phyloP scores from a whole-genome alignment of 37 sponge, comb jelly and placozoan species.

The Haliclona indistincta region DNA sequence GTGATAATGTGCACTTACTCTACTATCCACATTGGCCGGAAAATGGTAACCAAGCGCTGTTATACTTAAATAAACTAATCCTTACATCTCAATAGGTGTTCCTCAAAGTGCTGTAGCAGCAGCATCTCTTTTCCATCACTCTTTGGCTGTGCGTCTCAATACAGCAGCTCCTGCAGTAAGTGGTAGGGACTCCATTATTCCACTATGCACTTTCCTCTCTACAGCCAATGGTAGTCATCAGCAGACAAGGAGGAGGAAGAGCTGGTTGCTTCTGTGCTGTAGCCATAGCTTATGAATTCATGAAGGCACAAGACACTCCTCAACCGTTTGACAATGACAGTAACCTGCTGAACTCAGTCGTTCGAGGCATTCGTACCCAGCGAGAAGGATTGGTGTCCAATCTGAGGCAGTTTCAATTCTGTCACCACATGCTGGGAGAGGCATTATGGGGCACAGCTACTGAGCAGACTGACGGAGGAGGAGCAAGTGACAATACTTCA shows the following conservation, averaged over 20 bases:
- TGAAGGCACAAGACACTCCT: constrained; percentile 9
- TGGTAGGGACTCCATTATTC: neutral
- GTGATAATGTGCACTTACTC: neutral
- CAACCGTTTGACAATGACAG: constrained; percentile 12
- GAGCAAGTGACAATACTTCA: neutral
- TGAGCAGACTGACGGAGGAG: neutral
- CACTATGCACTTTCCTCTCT: neutral
- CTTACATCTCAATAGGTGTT: neutral
- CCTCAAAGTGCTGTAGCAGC: constrained; percentile 6
- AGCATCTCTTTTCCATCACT: constrained; percentile 1
- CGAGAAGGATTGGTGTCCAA: constrained; percentile 40
- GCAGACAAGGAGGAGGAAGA: constrained; percentile 45
- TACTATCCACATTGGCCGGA: neutral
- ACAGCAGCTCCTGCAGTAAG: constrained; percentile 2
- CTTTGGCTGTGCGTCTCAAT: constrained; percentile 3
- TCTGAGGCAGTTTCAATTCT: constrained; percentile 53
- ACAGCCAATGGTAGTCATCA: constrained; percentile 51
- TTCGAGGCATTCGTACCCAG: constrained; percentile 33
- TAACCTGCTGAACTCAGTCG: constrained; percentile 59
- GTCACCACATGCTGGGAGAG: constrained; percentile 42
- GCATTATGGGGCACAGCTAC: constrained; percentile 28
- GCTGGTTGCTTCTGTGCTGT: constrained; percentile 60
- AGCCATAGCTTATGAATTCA: constrained; percentile 36
- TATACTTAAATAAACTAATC: neutral
- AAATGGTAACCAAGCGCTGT: neutral